Evolutionary conservation across 2,797 vertebrate species (phyloP), one percentile per base, ranked within the genome.

Genomic region (Mergus octosetaceus): DNA sequence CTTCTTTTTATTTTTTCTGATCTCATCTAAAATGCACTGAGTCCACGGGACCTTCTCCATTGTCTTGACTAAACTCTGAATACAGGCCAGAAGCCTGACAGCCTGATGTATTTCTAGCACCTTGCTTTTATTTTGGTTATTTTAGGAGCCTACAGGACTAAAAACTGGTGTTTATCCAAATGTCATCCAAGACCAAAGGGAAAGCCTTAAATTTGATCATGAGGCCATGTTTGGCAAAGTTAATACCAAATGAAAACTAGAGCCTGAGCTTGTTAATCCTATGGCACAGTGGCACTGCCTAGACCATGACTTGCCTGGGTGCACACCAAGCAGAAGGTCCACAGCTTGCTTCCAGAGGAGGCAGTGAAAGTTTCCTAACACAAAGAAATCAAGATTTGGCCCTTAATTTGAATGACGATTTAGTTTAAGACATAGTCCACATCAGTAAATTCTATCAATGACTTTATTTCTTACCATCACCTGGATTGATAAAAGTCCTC

Each of bases 111-210:
- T 62, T 91, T 66, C 79, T 39, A 76, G 27, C 6, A 62, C 22
- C 80, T 54, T 22, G 28, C 6, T 69, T 86, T 58, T 69, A 64
- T 80, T 80, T 53, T 47, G 28, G 30, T 69, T 70, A 27, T 43
- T 58, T 85, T 51, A 74, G 72, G 25, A 90, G 87, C 38, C 27
- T 56, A 78, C 45, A 82, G 70, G 45, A 96, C 47, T 80, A 73
- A 89, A 87, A 79, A 69, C 11, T n/a, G 14, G 4, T 71, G 12
- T 71, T 96, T 51, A 82, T 85, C 84, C 84, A 60, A 96, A 86
- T 64, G 5, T 14, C 54, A 83, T 15, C 22, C 36, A 66, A 84
- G 39, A 89, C n/a, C 61, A 89, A 27, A 65, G 20, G 49, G 11
- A 22, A 39, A 64, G 39, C 49, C n/a, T 77, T 56, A 72, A 82